These are phyloP conservation scores for Drosophila ficusphila DNA, from an alignment of 1,140 invertebrate genomes.

Conservation along the genomic window DNA sequence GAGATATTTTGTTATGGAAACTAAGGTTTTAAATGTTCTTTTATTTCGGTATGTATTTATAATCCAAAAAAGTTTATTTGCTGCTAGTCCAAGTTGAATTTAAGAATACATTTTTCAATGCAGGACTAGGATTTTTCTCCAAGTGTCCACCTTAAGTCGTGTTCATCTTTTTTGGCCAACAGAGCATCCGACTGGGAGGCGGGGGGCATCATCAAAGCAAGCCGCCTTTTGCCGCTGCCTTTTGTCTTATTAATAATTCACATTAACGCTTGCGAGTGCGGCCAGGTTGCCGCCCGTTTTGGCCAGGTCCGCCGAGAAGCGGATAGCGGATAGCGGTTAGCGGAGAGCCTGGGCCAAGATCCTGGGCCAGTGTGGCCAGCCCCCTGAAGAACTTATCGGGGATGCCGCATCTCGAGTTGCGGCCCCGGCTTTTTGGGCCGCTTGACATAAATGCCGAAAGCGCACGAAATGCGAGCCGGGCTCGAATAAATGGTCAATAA, in stretches of 20 bases:
- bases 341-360: not conserved
- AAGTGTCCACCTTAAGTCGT: conserved; percentile 16
- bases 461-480: conserved; percentile 61
- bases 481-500: conserved; percentile 69
- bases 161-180: conserved; percentile 26
- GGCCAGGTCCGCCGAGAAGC: conserved; percentile 6
- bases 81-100: too few species aligned
- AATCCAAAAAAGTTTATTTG: too few species aligned
- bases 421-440: conserved; percentile 11
- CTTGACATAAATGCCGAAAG: conserved; percentile 81
- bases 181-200: not conserved
- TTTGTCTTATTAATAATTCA: conserved; percentile 84
- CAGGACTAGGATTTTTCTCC: not conserved
- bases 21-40: too few species aligned
- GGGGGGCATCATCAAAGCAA: conserved; percentile 57
- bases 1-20: too few species aligned
- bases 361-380: conserved; percentile 66
- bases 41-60: too few species aligned
- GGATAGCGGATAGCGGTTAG: not conserved
- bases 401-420: conserved; percentile 39
- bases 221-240: conserved; percentile 78
- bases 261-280: conserved; percentile 83
- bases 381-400: conserved; percentile 57
- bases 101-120: not conserved
- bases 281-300: conserved; percentile 72